Conservation (phyloP, 2,113 vertebrate species). For the Hassar affinis region DNA sequence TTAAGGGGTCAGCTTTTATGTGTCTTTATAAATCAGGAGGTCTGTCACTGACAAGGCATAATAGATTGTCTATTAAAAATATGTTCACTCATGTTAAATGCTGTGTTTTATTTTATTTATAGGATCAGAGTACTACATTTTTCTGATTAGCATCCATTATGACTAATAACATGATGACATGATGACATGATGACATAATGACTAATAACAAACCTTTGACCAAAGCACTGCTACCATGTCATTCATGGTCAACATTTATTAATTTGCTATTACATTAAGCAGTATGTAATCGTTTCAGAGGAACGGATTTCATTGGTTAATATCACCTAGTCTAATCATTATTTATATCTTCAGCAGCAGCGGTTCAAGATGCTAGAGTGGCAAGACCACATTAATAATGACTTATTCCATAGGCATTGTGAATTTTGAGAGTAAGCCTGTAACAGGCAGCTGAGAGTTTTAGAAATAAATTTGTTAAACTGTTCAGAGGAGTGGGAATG, state of each 20-base stretch:
- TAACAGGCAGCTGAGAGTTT: background rate
- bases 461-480: background rate
- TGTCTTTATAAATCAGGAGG: slow-evolving; percentile 3
- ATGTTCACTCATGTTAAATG: background rate
- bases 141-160: background rate
- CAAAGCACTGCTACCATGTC: background rate
- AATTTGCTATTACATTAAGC: background rate
- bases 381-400: background rate
- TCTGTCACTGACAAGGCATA: background rate
- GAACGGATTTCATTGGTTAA: too few relatives aligned
- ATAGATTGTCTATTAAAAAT: background rate
- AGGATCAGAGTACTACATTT: background rate
- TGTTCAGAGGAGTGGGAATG: background rate
- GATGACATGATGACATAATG: background rate
- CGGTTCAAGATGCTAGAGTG: background rate
- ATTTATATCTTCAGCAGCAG: background rate
- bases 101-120: background rate
- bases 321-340: background rate
- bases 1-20: background rate
- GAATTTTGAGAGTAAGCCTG: background rate
- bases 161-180: background rate
- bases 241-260: background rate
- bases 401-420: background rate
- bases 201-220: background rate
- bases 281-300: background rate